Conservation (phyloP, 2,797 vertebrate genomes). For the Eulemur mongoz region DNA sequence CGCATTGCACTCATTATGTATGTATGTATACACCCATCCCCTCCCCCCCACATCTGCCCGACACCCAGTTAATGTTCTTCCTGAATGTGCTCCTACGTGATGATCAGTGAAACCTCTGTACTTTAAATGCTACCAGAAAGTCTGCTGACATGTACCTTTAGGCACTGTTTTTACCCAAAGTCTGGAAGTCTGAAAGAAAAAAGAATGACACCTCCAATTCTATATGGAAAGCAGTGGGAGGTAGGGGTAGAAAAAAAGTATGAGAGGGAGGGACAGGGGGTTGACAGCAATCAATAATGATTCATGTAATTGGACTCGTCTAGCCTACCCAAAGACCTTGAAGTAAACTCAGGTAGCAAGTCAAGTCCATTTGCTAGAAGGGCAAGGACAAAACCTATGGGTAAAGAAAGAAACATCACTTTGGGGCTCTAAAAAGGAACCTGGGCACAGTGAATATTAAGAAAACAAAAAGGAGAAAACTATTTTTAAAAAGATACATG, state of each 20-base stretch:
- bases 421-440: background rate
- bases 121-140: background rate
- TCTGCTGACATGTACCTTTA: background rate
- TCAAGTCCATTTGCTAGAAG: conserved; percentile 24
- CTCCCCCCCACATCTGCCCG: too few relatives aligned
- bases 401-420: background rate
- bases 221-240: background rate
- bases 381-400: conserved; percentile 27
- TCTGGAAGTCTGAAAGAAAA: background rate
- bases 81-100: too few relatives aligned
- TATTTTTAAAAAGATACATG: background rate
- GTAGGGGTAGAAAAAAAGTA: background rate
- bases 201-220: background rate
- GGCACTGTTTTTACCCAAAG: background rate
- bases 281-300: conserved; percentile 7
- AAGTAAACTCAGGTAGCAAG: background rate
- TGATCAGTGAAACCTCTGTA: background rate
- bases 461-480: conserved; percentile 4
- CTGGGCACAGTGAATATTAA: background rate
- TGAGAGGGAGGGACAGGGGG: background rate
- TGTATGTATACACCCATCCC: too few relatives aligned
- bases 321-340: background rate
- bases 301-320: background rate
- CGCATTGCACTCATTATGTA: too few relatives aligned
- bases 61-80: too few relatives aligned